Evolutionary conservation across 2,888 invertebrate genomes (phyloP).

Genomic region (Rhaphigaster nebulosa): DNA sequence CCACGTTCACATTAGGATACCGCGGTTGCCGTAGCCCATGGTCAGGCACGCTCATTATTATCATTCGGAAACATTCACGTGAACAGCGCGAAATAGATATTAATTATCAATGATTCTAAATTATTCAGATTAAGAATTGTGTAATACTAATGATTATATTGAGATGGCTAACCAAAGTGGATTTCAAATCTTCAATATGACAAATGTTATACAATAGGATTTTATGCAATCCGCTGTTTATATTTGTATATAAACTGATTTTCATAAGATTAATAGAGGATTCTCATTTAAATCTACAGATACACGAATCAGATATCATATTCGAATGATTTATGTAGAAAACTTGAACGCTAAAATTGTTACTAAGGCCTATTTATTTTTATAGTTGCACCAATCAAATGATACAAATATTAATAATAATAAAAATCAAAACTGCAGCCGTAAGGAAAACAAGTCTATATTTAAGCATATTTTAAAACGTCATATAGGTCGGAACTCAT

Average conservation of each 20-base stretch:
- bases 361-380: background rate
- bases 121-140: background rate
- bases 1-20: background rate
- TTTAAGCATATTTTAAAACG: no score
- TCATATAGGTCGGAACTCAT: background rate
- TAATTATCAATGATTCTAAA: background rate
- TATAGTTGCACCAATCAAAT: no score
- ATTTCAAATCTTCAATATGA: background rate
- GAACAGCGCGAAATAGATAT: background rate
- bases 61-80: background rate
- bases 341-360: background rate
- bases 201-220: background rate
- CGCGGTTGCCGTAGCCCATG: background rate
- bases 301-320: background rate
- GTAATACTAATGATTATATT: background rate
- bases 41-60: background rate
- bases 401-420: no score
- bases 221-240: background rate
- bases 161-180: background rate
- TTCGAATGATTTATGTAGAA: background rate
- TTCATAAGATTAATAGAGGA: background rate
- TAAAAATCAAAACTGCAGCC: no score
- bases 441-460: no score
- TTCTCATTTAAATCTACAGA: background rate
- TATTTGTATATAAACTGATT: background rate